Evolutionary conservation across 2,113 vertebrate species (phyloP).

Genomic region (Eudyptes chrysolophus): DNA sequence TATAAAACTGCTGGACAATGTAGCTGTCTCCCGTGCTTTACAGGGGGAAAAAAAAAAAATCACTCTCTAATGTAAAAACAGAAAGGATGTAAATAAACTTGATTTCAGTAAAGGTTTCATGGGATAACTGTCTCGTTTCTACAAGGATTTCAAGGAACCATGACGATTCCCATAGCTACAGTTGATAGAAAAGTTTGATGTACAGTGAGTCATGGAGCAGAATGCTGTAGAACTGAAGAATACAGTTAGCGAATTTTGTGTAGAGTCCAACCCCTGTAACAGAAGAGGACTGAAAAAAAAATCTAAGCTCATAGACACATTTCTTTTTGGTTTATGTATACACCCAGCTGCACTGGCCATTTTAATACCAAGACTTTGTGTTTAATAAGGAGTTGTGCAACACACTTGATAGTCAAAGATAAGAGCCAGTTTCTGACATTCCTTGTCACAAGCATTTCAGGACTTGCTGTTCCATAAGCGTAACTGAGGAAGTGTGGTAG

Average conservation of each 20-base stretch:
- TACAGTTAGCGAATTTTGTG: background rate
- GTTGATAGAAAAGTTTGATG: background rate
- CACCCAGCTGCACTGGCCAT: background rate
- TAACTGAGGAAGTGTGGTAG: background rate
- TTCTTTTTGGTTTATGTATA: background rate
- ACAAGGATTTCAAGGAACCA: background rate
- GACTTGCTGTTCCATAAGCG: background rate
- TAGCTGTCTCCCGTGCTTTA: constrained; percentile 24
- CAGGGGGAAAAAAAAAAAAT: background rate
- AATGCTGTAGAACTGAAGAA: background rate
- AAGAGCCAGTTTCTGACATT: background rate
- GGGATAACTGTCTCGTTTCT: constrained; percentile 11
- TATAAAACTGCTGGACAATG: constrained; percentile 36
- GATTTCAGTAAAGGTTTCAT: constrained; percentile 43
- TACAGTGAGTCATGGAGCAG: background rate
- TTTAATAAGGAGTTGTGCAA: background rate
- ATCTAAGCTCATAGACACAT: background rate
- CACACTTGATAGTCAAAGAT: background rate
- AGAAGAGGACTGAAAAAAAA: background rate
- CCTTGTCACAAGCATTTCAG: background rate
- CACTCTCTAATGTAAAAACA: background rate
- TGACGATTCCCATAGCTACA: background rate
- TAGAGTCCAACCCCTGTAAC: background rate
- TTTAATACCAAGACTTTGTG: background rate
- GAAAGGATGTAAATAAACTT: constrained; percentile 12